phyloP scores from a whole-genome alignment of 2,113 vertebrate genomes.

The Ictidomys tridecemlineatus region DNA sequence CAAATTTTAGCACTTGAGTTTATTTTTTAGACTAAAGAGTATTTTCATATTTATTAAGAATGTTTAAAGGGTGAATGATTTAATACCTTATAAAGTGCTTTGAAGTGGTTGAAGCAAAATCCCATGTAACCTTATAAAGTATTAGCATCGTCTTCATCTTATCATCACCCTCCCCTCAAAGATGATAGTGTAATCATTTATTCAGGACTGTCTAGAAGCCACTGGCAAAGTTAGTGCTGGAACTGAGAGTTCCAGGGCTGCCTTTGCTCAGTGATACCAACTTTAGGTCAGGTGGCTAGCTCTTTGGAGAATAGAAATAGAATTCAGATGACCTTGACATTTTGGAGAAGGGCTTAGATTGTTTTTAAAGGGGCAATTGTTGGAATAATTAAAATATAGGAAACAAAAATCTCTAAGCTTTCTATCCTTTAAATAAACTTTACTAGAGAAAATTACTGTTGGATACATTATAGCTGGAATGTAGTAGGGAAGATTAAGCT shows the following conservation, averaged over 20 bases:
- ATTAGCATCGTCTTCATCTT: constrained; percentile 71
- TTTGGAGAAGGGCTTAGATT: constrained; percentile 73
- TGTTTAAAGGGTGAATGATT: constrained; percentile 35
- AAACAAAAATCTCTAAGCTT: constrained; percentile 51
- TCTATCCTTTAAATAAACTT: constrained; percentile 38
- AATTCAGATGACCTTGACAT: constrained; percentile 75
- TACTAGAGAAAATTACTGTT: constrained; percentile 6
- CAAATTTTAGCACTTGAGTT: neutral
- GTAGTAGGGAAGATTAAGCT: neutral
- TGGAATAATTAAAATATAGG: constrained; percentile 33
- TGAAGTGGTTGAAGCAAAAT: constrained; percentile 59
- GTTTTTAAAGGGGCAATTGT: constrained; percentile 63
- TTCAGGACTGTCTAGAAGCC: constrained; percentile 62
- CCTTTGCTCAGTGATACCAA: constrained; percentile 65
- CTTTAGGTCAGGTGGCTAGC: constrained; percentile 67
- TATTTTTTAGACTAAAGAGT: neutral
- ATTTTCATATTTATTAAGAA: constrained; percentile 17
- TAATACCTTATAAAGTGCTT: constrained; percentile 35
- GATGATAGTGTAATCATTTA: constrained; percentile 67
- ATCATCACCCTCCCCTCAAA: constrained; percentile 57
- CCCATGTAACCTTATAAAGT: constrained; percentile 61
- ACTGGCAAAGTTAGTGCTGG: constrained; percentile 54
- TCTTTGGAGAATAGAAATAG: constrained; percentile 79
- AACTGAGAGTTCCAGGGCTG: constrained; percentile 70
- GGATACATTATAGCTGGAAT: neutral